Evolutionary conservation across 2,888 invertebrate genomes (phyloP), one percentile per base, ranked within the genome.

Genomic region (Amiota minor): DNA sequence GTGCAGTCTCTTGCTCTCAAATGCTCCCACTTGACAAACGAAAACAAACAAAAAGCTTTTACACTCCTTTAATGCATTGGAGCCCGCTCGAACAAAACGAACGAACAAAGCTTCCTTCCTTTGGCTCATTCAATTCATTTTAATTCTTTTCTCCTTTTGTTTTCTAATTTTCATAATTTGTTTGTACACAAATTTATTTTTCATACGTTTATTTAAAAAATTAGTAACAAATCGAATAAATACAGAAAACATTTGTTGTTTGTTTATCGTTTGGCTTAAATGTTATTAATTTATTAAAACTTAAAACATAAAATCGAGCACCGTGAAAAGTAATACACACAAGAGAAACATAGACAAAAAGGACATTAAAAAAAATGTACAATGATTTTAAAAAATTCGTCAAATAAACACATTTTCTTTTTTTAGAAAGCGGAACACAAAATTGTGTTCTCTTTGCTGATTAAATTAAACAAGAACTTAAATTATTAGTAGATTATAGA

Each of bases 301-400:
- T 84, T 83, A 83, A 80, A 79, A 78, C 75, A 74, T 76, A 80
- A 78, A 83, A 79, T 81, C 85, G 82, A 87, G 86, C 87, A 87
- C 85, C 82, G 80, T 72, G 73, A 72, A 76, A 78, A 75, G 72
- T 78, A 78, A 46, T 75, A 35, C 76, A 79, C 75, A 45, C 61
- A 45, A 59, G 45, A 56, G 56, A 73, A 67, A 69, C 72, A 35
- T 70, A 75, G 75, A 79, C 73, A 76, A 80, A 77, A 77, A 77
- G 75, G 77, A 76, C 76, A 77, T 74, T 74, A 75, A 76, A 62
- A 46, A 73, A 71, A 75, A 71, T 72, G 69, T 67, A 71, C 10
- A 56, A 56, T 56, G 16, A 62, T 35, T 50, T 67, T 9, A 23
- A 67, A 12, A 46, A 4, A 35, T 35, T 59, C 23, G 35, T 10